Evolutionary conservation across 2,888 invertebrate species (phyloP).

Genomic region (Caenorhabditis wallacei): DNA sequence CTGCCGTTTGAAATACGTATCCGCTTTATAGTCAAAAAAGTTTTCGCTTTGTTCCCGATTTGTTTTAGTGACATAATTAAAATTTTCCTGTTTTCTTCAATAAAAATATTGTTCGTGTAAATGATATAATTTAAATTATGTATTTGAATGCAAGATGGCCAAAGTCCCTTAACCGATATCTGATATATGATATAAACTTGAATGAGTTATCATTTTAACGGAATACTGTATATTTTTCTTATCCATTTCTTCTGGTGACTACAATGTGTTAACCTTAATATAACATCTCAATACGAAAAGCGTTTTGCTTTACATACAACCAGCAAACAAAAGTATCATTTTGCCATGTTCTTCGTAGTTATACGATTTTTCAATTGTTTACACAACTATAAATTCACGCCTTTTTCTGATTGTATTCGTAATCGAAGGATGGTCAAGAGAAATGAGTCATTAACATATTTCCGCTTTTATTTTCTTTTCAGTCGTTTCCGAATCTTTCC

Average conservation of each 20-base stretch:
- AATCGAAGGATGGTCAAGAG: not conserved
- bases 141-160: constrained; percentile 9
- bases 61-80: not conserved
- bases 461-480: too few relatives aligned
- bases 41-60: constrained; percentile 5
- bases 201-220: too few relatives aligned
- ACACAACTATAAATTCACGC: constrained; percentile 11
- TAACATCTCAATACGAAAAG: too few relatives aligned
- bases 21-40: constrained; percentile 15
- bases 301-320: not conserved
- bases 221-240: too few relatives aligned
- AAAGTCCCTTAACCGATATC: constrained; percentile 1
- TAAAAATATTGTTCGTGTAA: not conserved
- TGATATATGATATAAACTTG: too few relatives aligned
- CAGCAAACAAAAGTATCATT: not conserved
- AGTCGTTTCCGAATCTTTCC: too few relatives aligned
- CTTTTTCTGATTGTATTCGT: constrained; percentile 21
- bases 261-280: too few relatives aligned
- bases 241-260: too few relatives aligned
- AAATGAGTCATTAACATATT: constrained; percentile 18
- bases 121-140: not conserved
- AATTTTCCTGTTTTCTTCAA: not conserved
- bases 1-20: constrained; percentile 6
- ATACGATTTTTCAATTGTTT: constrained; percentile 25
- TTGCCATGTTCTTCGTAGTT: not conserved